Evolutionary conservation across 2,888 invertebrate genomes (phyloP).

Genomic region (Didymodactylos carnosus): DNA sequence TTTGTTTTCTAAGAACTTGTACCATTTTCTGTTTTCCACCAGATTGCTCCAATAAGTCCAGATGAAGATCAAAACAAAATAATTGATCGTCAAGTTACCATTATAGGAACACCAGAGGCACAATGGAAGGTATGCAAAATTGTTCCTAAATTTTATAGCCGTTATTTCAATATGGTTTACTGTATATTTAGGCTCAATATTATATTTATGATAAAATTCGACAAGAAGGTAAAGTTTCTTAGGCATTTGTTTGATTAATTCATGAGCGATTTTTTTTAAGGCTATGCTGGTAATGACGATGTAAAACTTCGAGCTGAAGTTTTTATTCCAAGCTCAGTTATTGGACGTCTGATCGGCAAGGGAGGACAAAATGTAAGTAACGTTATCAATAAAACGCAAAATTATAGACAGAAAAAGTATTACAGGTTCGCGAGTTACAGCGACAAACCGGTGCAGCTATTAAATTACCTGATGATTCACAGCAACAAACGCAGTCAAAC

Average conservation of each 20-base stretch:
- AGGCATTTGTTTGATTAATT: not conserved
- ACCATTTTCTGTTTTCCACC: not conserved
- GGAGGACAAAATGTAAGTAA: slow-evolving; percentile 73
- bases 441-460: slow-evolving; percentile 67
- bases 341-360: slow-evolving; percentile 91
- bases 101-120: slow-evolving; percentile 77
- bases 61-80: slow-evolving; percentile 41
- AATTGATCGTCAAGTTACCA: slow-evolving; percentile 76
- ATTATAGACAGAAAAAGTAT: not conserved
- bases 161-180: not conserved
- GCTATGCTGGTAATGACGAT: slow-evolving; percentile 40
- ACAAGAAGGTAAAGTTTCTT: slow-evolving; percentile 72
- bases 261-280: slow-evolving; percentile 22
- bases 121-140: no score
- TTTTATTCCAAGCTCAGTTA: slow-evolving; percentile 62
- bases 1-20: not conserved
- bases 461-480: slow-evolving; percentile 32
- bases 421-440: slow-evolving; percentile 54
- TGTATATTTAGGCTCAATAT: slow-evolving; percentile 55
- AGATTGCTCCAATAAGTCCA: slow-evolving; percentile 24
- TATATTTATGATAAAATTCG: slow-evolving; percentile 92
- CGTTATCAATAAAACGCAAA: not conserved
- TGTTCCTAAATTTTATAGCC: slow-evolving; percentile 35
- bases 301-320: slow-evolving; percentile 81
- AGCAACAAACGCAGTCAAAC: slow-evolving; percentile 44